Conservation (phyloP, 2,797 vertebrate genomes). For the Menidia menidia region DNA sequence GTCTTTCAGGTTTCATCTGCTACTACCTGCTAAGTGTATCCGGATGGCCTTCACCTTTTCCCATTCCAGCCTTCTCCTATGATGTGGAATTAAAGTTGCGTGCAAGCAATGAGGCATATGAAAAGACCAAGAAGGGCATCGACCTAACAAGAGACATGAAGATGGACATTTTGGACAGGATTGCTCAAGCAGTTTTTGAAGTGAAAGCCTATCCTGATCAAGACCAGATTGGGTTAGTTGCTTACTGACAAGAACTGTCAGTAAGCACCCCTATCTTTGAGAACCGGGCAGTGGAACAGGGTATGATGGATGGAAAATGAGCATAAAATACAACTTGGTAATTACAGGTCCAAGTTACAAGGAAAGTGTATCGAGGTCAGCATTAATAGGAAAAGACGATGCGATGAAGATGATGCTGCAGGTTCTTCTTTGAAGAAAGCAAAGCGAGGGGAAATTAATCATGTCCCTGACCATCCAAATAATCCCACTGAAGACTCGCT, state of each 20-base stretch:
- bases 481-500: background rate
- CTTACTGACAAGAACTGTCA: too few species aligned
- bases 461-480: constrained; percentile 8
- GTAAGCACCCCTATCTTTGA: constrained; percentile 1
- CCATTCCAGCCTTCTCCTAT: background rate
- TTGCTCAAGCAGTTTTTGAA: constrained; percentile 3
- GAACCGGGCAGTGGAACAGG: background rate
- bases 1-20: background rate
- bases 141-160: constrained; percentile 15
- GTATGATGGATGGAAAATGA: background rate
- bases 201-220: constrained; percentile 14
- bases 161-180: constrained; percentile 5
- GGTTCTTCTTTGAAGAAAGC: background rate
- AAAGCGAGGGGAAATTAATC: background rate
- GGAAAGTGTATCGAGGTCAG: background rate
- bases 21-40: background rate
- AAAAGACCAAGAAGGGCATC: constrained; percentile 10
- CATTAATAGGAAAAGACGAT: background rate
- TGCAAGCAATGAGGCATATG: constrained; percentile 2
- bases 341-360: constrained; percentile 24
- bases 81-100: background rate
- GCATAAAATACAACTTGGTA: constrained; percentile 10
- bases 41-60: constrained; percentile 18
- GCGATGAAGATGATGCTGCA: background rate
- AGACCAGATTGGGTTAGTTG: constrained; percentile 14